Evolutionary conservation across 2,797 vertebrate species (phyloP), one percentile per base, ranked within the genome.

Genomic region (Hafferia zeledoni): DNA sequence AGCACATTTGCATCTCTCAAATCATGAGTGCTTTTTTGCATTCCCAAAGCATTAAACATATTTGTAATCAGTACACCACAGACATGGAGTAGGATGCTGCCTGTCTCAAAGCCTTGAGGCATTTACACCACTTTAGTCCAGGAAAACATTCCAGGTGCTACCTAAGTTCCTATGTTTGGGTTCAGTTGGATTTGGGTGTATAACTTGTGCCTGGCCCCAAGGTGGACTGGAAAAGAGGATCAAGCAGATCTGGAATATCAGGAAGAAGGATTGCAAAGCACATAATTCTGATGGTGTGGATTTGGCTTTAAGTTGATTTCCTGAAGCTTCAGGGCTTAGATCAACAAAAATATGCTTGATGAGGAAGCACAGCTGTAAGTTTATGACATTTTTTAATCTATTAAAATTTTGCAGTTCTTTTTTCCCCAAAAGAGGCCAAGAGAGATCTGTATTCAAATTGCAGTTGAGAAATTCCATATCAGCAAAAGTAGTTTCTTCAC

Each of bases 211-310:
- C 17, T 13, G 78, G 37, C 47, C 69, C 83, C 1, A 3, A 13
- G 33, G 20, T 14, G 44, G 31, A 22, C 19, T 69, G 47, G 59
- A 43, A 83, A 71, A 49, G 25, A 86, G 30, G 31, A 44, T 18
- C 2, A 0, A 44, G 35, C 9, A 57, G 33, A 47, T 30, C 13
- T 33, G 55, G 52, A 68, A 15, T 0, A 0, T n/a, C 17, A 46
- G 63, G 55, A 25, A 27, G 46, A 63, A 16, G 10, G 18, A n/a
- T 2, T 59, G 44, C n/a, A 79, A 63, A 78, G 23, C 24, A 55
- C 4, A 1, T 27, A 27, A 3, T 17, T n/a, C 49, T 7, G 8
- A 18, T 17, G 5, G 4, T 17, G 28, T 19, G 55, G 31, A 56
- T 78, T 63, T 52, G 43, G 12, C 31, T 86, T 78, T 76, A 52